Evolutionary conservation across 2,797 vertebrate genomes (phyloP).

Genomic region (Acrossocheilus fasciatus): DNA sequence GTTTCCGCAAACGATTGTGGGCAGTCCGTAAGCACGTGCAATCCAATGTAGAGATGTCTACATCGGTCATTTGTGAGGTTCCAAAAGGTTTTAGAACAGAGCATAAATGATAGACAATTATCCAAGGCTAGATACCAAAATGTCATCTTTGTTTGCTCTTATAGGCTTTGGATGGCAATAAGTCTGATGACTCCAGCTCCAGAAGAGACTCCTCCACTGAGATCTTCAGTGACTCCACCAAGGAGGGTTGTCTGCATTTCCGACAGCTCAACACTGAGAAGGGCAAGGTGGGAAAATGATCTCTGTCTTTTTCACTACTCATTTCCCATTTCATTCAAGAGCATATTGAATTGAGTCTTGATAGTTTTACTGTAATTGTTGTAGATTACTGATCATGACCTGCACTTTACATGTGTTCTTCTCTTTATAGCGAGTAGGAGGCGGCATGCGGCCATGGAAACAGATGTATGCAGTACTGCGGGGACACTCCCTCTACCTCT

Average conservation of each 20-base stretch:
- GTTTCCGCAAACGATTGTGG: neutral
- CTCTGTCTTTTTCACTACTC: neutral
- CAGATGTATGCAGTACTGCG: slow-evolving; percentile 93
- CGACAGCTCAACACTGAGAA: slow-evolving; percentile 92
- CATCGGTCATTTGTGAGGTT: neutral
- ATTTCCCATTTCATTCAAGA: neutral
- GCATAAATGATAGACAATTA: neutral
- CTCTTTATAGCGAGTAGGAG: slow-evolving; percentile 85
- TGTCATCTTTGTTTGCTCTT: neutral
- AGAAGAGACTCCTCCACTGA: slow-evolving; percentile 91
- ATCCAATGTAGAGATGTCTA: neutral
- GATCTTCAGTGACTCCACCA: slow-evolving; percentile 90
- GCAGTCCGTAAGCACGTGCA: neutral
- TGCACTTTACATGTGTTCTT: neutral
- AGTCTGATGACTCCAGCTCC: slow-evolving; percentile 91
- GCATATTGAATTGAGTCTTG: neutral
- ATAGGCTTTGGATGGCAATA: slow-evolving; percentile 85
- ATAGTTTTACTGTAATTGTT: neutral
- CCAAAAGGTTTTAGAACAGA: slow-evolving; percentile 15
- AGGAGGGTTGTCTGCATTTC: slow-evolving; percentile 93
- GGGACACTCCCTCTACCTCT: slow-evolving; percentile 89
- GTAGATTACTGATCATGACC: neutral
- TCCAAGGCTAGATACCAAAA: too few species aligned
- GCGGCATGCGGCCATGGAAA: slow-evolving; percentile 93
- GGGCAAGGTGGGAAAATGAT: slow-evolving; percentile 86